These are phyloP conservation scores for Tangara arthus DNA, from an alignment of 2,797 vertebrate species.

Conservation along the genomic window DNA sequence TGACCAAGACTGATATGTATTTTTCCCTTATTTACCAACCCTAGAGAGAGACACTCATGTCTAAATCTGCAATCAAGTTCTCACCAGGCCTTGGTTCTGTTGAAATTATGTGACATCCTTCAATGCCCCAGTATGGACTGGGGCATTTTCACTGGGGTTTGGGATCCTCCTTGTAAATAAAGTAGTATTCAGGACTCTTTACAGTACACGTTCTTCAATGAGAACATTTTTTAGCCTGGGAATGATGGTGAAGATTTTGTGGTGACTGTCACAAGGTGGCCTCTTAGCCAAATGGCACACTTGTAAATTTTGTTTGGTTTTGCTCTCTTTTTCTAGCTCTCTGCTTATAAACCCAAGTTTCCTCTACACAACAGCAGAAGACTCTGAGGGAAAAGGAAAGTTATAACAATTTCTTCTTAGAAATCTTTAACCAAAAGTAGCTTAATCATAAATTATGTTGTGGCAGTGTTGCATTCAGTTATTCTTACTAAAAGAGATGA, in stretches of 20 bases:
- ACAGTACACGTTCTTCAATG: background rate
- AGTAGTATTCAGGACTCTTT: background rate
- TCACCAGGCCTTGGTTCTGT: background rate
- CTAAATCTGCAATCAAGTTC: background rate
- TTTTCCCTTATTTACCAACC: background rate
- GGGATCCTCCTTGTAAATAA: background rate
- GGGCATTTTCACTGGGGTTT: background rate
- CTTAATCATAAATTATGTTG: background rate
- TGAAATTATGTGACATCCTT: background rate
- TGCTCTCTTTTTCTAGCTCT: background rate
- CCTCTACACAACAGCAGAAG: background rate
- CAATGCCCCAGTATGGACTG: background rate
- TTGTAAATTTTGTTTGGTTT: background rate
- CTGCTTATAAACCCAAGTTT: background rate
- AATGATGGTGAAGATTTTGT: background rate
- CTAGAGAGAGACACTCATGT: background rate
- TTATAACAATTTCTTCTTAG: background rate
- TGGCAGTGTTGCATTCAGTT: background rate
- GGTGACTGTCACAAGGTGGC: background rate
- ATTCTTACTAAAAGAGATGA: background rate
- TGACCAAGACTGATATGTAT: background rate
- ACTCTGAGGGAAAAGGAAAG: background rate
- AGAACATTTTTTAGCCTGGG: background rate
- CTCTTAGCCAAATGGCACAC: background rate
- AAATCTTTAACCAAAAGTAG: background rate